Percentiles rank a stretch among this genome's conserved stretches.
phyloP scores from a whole-genome alignment of 2,113 vertebrate species.

The Penelope pileata region DNA sequence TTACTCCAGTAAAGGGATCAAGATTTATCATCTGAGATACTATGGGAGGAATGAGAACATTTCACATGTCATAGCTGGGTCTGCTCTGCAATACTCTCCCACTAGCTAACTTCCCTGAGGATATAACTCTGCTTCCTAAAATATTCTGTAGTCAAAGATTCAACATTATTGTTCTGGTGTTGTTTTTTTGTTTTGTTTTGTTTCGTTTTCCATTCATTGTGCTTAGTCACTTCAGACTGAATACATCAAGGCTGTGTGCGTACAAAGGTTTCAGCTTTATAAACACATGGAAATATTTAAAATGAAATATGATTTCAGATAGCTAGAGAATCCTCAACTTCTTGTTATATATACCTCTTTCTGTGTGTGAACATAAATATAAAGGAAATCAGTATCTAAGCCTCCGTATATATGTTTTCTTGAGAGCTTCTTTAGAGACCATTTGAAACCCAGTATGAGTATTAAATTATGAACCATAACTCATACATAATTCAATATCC shows the following conservation, averaged over 20 bases:
- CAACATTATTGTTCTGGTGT: neutral
- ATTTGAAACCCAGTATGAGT: neutral
- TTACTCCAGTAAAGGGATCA: neutral
- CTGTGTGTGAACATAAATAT: neutral
- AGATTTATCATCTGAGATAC: neutral
- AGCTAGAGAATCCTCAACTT: constrained; percentile 51
- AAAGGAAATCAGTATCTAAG: neutral
- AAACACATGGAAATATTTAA: constrained; percentile 52
- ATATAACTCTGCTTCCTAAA: neutral
- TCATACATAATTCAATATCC: neutral
- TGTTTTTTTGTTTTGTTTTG: neutral
- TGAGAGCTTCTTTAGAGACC: neutral
- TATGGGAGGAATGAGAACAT: neutral
- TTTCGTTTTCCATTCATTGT: neutral
- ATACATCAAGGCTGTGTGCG: neutral
- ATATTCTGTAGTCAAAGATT: neutral
- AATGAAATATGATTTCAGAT: constrained; percentile 6
- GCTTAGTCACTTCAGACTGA: constrained; percentile 3
- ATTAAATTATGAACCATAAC: constrained; percentile 13
- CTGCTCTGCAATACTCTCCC: neutral
- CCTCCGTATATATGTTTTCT: neutral
- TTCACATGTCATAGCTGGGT: neutral
- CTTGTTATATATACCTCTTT: constrained; percentile 25
- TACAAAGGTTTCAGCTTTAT: constrained; percentile 17
- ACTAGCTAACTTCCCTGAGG: neutral